Conservation (phyloP, 2,888 invertebrate genomes). For the Elmis aenea region DNA sequence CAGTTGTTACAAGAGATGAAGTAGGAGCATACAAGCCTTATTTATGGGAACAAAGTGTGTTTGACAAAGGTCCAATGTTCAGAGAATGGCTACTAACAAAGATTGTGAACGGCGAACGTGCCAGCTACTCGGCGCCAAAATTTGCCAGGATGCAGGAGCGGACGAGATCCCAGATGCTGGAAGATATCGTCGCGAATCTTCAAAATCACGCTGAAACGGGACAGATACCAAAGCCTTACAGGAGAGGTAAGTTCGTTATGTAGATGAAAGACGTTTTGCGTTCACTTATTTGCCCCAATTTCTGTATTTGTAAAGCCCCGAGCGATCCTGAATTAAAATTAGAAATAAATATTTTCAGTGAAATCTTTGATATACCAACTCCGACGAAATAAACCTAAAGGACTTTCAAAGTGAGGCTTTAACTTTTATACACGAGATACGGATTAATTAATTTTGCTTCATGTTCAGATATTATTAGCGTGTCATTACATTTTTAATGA, state of each 20-base stretch:
- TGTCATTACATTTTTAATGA: no score
- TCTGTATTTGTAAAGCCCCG: no score
- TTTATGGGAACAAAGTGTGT: conserved; percentile 91
- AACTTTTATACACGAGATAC: no score
- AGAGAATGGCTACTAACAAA: conserved; percentile 91
- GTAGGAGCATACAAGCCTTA: conserved; percentile 95
- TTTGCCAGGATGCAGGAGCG: conserved; percentile 93
- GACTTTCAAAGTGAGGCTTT: no score
- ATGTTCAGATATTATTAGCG: no score
- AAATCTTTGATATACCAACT: no score
- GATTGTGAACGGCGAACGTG: conserved; percentile 89
- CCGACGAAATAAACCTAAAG: no score
- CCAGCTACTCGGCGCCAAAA: conserved; percentile 91
- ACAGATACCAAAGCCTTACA: conserved; percentile 91
- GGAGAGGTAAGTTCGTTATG: conserved; percentile 56
- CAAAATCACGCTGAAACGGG: conserved; percentile 94
- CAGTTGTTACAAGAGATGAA: conserved; percentile 89
- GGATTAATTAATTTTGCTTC: no score
- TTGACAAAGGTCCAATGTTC: conserved; percentile 92
- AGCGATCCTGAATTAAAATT: no score
- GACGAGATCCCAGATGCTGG: conserved; percentile 88
- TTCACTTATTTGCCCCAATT: no score
- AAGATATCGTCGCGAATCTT: conserved; percentile 88
- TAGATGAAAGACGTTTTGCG: conserved; percentile 4
- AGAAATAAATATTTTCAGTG: no score